These are phyloP conservation scores for Parthenolecanium corni DNA, from an alignment of 2,888 invertebrate species.

Conservation along the genomic window DNA sequence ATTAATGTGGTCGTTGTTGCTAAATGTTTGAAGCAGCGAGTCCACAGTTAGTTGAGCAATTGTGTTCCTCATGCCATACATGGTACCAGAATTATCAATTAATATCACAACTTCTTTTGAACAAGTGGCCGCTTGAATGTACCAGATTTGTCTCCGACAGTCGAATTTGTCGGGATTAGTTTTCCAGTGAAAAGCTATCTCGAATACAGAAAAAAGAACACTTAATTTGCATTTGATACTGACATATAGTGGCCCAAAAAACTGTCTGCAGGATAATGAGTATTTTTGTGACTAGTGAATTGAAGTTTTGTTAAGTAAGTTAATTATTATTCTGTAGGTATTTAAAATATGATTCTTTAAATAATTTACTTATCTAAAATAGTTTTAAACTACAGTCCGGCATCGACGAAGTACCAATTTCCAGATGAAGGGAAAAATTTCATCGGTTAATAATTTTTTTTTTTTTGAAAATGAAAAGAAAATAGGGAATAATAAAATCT, in stretches of 20 bases:
- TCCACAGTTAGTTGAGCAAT: slow-evolving; percentile 76
- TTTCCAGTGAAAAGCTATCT: slow-evolving; percentile 30
- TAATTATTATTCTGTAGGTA: not conserved
- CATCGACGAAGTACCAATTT: no score
- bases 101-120: slow-evolving; percentile 94
- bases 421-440: no score
- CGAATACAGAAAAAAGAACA: slow-evolving; percentile 2
- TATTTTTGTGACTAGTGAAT: not conserved
- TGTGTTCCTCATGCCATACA: slow-evolving; percentile 67
- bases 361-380: no score
- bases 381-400: no score
- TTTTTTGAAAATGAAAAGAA: no score
- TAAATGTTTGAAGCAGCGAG: slow-evolving; percentile 83
- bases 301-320: slow-evolving; percentile 2
- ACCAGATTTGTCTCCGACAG: slow-evolving; percentile 86
- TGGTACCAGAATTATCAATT: slow-evolving; percentile 90
- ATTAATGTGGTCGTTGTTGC: slow-evolving; percentile 95
- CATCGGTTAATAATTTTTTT: no score
- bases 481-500: no score
- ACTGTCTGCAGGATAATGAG: no score
- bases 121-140: slow-evolving; percentile 94
- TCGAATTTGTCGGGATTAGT: slow-evolving; percentile 44
- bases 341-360: no score
- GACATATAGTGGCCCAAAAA: not conserved
- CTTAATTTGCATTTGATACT: not conserved